Evolutionary conservation across 2,888 invertebrate genomes (phyloP), one percentile per base, ranked within the genome.

Genomic region (Drosophila melanosoma): DNA sequence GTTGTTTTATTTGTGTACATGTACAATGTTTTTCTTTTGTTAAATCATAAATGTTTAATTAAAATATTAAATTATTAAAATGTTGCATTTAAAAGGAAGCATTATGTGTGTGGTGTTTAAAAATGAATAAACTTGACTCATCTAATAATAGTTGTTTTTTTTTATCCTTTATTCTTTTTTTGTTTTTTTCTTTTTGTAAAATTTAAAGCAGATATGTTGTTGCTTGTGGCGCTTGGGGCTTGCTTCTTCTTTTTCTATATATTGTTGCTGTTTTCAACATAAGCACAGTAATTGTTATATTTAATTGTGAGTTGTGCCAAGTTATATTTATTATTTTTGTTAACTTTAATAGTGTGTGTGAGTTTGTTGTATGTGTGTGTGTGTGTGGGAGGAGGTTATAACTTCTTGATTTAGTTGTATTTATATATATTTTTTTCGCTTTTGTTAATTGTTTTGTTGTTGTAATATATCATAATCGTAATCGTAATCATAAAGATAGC

Each of bases 131-230:
- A 81, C 72, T 69, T 82, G 82, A 86, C 83, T 88, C 81, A 53
- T 77, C 75, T 89, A 83, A 79, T 79, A 67, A 71, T 75, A 70
- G 17, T 78, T 57, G n/a, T 20, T 20, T 29, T 64, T 64, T 58
- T 57, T 69, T 69, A 69, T 72, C 63, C 36, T 26, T 58, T 65
- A 54, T 51, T 69, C 23, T 52, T 60, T 48, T 23, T 26, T 51
- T 72, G 62, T 42, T 64, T 42, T 51, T 49, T 45, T 42, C 33
- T 67, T 83, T 76, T 75, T 78, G 74, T 81, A 75, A 82, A 89
- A 81, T 79, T 76, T 78, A 81, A 89, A 88, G 91, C 90, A 90
- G 91, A 91, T 87, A 91, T 88, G 91, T 90, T 81, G 76, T 83
- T 90, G 83, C 83, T 81, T 86, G 88, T 88, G 88, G 79, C 87